Conservation (phyloP, 2,797 vertebrate genomes). For the Argentina silus region DNA sequence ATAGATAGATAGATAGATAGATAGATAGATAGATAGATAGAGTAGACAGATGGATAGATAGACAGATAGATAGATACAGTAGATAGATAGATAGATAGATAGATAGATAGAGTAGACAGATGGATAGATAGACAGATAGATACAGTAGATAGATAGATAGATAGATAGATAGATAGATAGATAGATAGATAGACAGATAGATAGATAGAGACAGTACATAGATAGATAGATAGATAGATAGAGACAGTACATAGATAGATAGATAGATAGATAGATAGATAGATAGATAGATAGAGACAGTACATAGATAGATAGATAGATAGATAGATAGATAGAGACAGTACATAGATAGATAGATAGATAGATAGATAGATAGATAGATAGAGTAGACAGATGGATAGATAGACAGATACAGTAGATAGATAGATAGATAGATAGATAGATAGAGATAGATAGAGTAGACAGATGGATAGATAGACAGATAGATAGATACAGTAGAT, state of each 20-base stretch:
- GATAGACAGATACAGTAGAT: constrained; percentile 16
- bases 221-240: constrained; percentile 19
- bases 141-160: no score
- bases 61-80: constrained; percentile 12
- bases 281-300: constrained; percentile 2
- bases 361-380: constrained; percentile 14
- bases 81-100: not conserved
- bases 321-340: constrained; percentile 5
- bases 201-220: no score
- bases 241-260: constrained; percentile 11
- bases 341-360: not conserved
- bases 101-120: not conserved
- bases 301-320: not conserved
- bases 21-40: constrained; percentile 2
- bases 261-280: constrained; percentile 8
- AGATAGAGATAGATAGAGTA: no score
- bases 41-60: not conserved
- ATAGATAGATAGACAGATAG: not conserved
- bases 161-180: constrained; percentile 4
- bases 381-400: not conserved
- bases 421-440: not conserved
- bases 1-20: not conserved
- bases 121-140: not conserved
- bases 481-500: not conserved
- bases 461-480: constrained; percentile 2